phyloP scores from a whole-genome alignment of 1,140 invertebrate genomes.

The Heliconius melpomene region DNA sequence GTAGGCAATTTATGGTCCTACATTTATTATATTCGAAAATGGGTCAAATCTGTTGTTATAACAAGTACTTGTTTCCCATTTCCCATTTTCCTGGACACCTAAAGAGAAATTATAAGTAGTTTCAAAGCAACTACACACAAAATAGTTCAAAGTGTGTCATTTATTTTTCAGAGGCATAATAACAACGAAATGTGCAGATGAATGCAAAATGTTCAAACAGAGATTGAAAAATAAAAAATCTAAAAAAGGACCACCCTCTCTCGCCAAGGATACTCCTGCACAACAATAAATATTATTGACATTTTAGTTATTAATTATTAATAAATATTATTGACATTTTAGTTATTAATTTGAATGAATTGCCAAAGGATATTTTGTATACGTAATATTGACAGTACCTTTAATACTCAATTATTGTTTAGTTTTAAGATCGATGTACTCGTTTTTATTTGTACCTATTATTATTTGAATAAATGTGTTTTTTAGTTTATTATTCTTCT shows the following conservation, averaged over 20 bases:
- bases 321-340: neutral
- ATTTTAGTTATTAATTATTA: neutral
- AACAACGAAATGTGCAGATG: conserved; percentile 84
- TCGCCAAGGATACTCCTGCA: neutral
- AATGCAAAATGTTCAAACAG: conserved; percentile 82
- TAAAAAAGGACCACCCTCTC: conserved; percentile 8
- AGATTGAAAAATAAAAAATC: conserved; percentile 25
- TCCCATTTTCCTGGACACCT: no score
- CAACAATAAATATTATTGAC: neutral
- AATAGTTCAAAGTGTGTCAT: conserved; percentile 6
- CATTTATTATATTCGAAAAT: no score
- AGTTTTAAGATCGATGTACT: neutral
- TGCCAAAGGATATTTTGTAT: conserved; percentile 29
- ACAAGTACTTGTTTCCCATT: no score
- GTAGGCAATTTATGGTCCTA: no score
- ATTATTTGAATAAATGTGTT: neutral
- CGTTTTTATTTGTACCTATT: neutral
- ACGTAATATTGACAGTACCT: conserved; percentile 33
- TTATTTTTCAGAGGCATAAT: conserved; percentile 77
- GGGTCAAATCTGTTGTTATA: no score
- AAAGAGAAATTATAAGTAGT: no score
- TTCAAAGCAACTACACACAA: no score
- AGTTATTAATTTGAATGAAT: conserved; percentile 9
- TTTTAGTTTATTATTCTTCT: neutral
- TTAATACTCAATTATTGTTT: conserved; percentile 35